These are phyloP conservation scores for Cerastis leucographa DNA, from an alignment of 2,888 invertebrate genomes.

Conservation along the genomic window DNA sequence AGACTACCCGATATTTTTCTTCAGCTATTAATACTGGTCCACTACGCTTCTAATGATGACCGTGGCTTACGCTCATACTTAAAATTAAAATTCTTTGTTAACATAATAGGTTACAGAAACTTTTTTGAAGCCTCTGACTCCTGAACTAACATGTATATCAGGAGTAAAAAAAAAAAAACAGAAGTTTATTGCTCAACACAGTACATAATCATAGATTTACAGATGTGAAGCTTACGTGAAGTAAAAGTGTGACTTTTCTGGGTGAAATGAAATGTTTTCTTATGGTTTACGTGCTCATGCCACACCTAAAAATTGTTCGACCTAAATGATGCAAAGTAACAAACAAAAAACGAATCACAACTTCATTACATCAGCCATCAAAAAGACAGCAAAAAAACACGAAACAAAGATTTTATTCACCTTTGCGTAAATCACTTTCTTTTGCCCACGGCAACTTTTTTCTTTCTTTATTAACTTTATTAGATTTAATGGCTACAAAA, in stretches of 20 bases:
- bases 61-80: neutral
- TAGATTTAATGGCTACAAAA: conserved; percentile 61
- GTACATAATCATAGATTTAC: no score
- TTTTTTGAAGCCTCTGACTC: no score
- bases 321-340: neutral
- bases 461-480: conserved; percentile 52
- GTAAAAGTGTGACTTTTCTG: neutral
- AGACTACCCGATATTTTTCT: no score
- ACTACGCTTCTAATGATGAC: neutral
- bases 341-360: neutral
- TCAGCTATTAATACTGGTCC: no score
- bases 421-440: conserved; percentile 51
- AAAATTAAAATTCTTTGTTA: no score
- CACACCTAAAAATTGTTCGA: neutral
- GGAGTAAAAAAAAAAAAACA: no score
- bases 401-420: conserved; percentile 22
- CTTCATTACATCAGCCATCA: conserved; percentile 1
- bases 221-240: no score
- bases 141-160: no score
- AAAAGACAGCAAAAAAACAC: neutral
- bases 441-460: conserved; percentile 32
- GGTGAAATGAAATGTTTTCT: neutral
- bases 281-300: neutral
- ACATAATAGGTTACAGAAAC: no score
- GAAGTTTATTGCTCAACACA: no score